phyloP scores from a whole-genome alignment of 2,113 vertebrate species.

The Rhizomys pruinosus region DNA sequence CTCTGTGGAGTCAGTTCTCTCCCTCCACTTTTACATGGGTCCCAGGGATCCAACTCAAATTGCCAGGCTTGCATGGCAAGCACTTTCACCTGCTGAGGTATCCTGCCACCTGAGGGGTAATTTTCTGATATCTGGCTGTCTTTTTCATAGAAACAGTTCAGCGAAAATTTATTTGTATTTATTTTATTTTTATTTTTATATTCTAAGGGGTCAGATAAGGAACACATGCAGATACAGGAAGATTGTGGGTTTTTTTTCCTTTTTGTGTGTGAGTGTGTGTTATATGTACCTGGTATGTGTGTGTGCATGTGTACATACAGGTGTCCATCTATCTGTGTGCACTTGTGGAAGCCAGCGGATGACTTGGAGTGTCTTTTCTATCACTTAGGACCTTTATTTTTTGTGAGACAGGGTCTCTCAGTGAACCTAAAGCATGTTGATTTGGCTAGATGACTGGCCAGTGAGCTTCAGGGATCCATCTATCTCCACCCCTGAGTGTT shows the following conservation, averaged over 20 bases:
- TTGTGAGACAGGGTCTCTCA: background rate
- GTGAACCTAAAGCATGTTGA: background rate
- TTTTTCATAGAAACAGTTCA: conserved; percentile 51
- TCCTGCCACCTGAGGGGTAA: background rate
- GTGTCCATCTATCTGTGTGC: background rate
- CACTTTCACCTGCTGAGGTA: background rate
- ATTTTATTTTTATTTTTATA: background rate
- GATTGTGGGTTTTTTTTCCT: background rate
- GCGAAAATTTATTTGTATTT: background rate
- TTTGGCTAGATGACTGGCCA: background rate
- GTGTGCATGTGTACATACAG: background rate
- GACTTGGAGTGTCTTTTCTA: background rate
- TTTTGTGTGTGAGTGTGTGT: background rate
- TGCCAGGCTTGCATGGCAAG: background rate
- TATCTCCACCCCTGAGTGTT: background rate
- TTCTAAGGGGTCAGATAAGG: conserved; percentile 27
- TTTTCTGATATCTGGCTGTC: background rate
- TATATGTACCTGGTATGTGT: background rate
- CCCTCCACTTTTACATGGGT: background rate
- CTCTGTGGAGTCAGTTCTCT: background rate
- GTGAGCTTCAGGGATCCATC: background rate
- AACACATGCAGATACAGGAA: conserved; percentile 25
- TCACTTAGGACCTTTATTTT: background rate
- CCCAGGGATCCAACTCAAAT: background rate
- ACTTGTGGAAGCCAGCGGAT: background rate